Base-by-base conservation (phyloP, 2,888 invertebrate genomes). In the Rhyacophila evoluta region DNA sequence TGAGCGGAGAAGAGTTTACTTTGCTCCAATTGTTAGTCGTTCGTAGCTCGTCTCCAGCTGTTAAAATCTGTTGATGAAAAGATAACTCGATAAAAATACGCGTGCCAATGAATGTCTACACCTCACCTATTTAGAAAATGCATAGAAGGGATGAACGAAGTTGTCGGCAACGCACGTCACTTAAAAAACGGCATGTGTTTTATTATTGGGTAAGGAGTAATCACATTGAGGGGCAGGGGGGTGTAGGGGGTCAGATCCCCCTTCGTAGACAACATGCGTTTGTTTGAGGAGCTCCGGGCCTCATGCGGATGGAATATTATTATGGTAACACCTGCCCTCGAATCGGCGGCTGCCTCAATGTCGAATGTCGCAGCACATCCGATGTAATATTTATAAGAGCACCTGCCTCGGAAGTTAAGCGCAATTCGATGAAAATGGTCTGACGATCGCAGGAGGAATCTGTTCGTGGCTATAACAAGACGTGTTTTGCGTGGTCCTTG, bases 171-270 rank as follows among this genome's bases (percentile, higher is more conserved):
- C 55, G 12, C 55, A 55, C 55, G 19, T 55, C 19, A 55, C 55
- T 41, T 41, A 55, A 55, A 55, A 55, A 55, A 55, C 55, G 25
- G 55, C 55, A 55, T 55, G 55, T 55, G 55, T 55, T 55, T 55
- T 55, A 19, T 55, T 19, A 19, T 55, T 55, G 12, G 55, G 55
- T 19, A 55, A 55, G 55, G 55, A 19, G 55, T 55, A 55, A 55
- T 55, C 55, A 25, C 55, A 19, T n/a, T 19, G 55, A 10, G 55
- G 55, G 19, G 55, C 55, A 33, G 29, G 29, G 29, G 55, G 19
- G 8, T n/a, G 55, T 55, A 19, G 15, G n/a, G n/a, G n/a, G n/a
- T n/a, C n/a, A n/a, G 19, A 19, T 25, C 55, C 55, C 55, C 55
- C 55, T 8, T 55, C 55, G 55, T 19, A 19, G 55, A 55, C 55